phyloP scores from a whole-genome alignment of 1,140 invertebrate species.

The Bombus huntii region DNA sequence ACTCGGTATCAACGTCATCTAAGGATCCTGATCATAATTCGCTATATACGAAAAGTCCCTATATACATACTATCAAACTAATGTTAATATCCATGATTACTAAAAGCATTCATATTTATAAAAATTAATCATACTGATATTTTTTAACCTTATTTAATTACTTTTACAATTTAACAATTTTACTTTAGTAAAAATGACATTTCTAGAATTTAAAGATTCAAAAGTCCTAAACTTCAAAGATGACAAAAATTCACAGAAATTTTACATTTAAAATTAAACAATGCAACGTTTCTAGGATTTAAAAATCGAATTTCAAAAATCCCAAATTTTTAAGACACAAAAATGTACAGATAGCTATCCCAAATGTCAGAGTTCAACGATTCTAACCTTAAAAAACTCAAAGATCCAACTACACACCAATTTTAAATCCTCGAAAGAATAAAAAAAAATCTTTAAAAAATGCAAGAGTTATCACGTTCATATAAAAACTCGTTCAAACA shows the following conservation, averaged over 20 bases:
- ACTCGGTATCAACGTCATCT: background rate
- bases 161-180: too few relatives aligned
- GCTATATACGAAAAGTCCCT: background rate
- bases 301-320: background rate
- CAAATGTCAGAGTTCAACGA: background rate
- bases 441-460: too few relatives aligned
- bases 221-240: background rate
- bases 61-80: background rate
- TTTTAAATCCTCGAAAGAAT: background rate
- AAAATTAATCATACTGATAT: background rate
- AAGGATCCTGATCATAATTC: background rate
- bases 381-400: too few relatives aligned
- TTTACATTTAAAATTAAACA: too few relatives aligned
- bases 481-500: too few relatives aligned
- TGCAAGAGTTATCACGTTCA: too few relatives aligned
- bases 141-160: too few relatives aligned
- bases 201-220: background rate
- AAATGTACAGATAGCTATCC: too few relatives aligned
- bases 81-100: background rate
- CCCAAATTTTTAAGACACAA: background rate
- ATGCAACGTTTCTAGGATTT: background rate
- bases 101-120: background rate
- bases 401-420: background rate
- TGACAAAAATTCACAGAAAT: background rate
- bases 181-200: too few relatives aligned